A percentile compares a stretch with the other conserved stretches of the same genome.
These are phyloP conservation scores for Leucosticte australis DNA, from an alignment of 2,113 vertebrate genomes.

Conservation along the genomic window DNA sequence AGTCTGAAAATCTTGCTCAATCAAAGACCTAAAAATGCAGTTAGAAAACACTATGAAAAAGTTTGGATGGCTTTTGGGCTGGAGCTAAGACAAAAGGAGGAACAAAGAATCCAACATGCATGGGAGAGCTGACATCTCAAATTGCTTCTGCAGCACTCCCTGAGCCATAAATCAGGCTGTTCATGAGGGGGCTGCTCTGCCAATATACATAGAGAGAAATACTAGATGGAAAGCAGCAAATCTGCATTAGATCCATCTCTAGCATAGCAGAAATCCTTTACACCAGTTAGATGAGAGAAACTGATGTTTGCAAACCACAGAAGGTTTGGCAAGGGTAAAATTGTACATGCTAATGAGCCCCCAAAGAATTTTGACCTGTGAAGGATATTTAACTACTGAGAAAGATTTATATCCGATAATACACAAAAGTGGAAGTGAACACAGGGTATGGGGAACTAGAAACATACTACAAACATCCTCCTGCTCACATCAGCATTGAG, in stretches of 20 bases:
- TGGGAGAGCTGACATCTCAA: neutral
- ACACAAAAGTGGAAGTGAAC: slow-evolving; percentile 30
- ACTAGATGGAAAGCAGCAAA: slow-evolving; percentile 44
- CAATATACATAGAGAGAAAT: slow-evolving; percentile 40
- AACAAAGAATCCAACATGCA: neutral
- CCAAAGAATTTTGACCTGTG: slow-evolving; percentile 52
- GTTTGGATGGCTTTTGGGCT: neutral
- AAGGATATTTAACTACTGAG: slow-evolving; percentile 47
- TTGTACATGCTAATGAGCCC: slow-evolving; percentile 42
- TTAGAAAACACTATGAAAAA: neutral
- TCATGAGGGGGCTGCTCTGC: slow-evolving; percentile 25
- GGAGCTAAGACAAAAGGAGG: neutral
- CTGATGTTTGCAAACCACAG: slow-evolving; percentile 48
- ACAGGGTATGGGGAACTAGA: neutral
- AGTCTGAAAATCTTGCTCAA: neutral
- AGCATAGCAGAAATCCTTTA: slow-evolving; percentile 40
- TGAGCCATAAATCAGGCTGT: slow-evolving; percentile 34
- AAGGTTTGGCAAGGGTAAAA: slow-evolving; percentile 40
- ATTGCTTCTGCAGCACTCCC: slow-evolving; percentile 3
- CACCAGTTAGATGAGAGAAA: slow-evolving; percentile 36
- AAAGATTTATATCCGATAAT: slow-evolving; percentile 45
- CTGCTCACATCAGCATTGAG: neutral
- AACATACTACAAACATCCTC: slow-evolving; percentile 12
- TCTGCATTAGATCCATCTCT: slow-evolving; percentile 43
- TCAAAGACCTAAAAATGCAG: neutral